Conservation (phyloP, 2,797 vertebrate genomes). For the Myotis planiceps region DNA sequence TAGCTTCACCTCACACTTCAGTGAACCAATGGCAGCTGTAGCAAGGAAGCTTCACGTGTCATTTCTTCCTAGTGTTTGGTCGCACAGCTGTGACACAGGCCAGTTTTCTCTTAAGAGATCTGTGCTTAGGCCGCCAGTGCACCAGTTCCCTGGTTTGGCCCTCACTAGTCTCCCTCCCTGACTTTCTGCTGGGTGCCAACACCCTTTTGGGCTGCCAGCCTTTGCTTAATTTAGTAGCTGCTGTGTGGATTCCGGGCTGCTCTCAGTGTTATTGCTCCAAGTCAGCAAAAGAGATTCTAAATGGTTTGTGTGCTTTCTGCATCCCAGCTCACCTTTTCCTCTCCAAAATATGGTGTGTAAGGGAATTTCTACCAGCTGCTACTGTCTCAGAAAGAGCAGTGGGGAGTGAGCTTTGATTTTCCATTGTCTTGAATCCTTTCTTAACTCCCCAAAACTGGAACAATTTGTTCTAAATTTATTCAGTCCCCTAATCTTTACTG, state of each 20-base stretch:
- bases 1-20: not conserved
- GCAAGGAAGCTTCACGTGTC: not conserved
- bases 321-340: not conserved
- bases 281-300: not conserved
- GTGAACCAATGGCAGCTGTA: not conserved
- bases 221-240: not conserved
- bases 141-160: not conserved
- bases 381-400: not conserved
- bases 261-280: not conserved
- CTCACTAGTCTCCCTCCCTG: not conserved
- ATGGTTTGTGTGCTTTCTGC: not conserved
- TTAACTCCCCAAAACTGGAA: not conserved
- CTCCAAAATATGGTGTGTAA: not conserved
- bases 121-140: not conserved
- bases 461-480: slow-evolving; percentile 7
- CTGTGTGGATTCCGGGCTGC: not conserved
- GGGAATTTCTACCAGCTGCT: slow-evolving; percentile 7
- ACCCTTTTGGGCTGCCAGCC: not conserved
- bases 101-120: not conserved
- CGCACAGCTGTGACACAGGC: not conserved
- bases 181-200: not conserved
- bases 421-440: not conserved
- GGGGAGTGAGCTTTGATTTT: not conserved
- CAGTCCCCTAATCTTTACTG: not conserved
- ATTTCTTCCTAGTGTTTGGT: not conserved